A percentile compares a stretch with the other conserved stretches of the same genome.
Evolutionary conservation across 2,888 invertebrate genomes (phyloP).

Genomic region (Labia minor): DNA sequence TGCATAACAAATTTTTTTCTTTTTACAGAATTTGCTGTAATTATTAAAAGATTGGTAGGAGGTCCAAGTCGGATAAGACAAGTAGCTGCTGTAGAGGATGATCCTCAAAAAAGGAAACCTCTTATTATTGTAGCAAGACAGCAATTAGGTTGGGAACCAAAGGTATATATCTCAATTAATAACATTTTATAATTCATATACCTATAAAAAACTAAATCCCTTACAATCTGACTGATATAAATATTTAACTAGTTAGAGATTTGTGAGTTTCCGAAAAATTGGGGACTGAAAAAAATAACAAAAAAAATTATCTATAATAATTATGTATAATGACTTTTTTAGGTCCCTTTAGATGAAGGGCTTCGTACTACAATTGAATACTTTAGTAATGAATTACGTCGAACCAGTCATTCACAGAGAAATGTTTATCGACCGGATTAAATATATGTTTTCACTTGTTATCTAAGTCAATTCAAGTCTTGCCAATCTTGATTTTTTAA

Average conservation of each 20-base stretch:
- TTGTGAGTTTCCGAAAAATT: too few species aligned
- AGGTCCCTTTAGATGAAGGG: constrained; percentile 73
- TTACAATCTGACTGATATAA: not conserved
- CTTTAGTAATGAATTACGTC: constrained; percentile 76
- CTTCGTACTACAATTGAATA: constrained; percentile 86
- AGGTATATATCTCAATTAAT: constrained; percentile 51
- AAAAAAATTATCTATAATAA: too few species aligned
- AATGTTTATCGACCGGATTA: constrained; percentile 32
- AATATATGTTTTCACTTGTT: not conserved
- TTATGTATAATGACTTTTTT: too few species aligned
- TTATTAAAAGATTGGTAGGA: constrained; percentile 75
- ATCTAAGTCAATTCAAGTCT: constrained; percentile 9
- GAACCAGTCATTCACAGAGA: constrained; percentile 46
- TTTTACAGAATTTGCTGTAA: constrained; percentile 67
- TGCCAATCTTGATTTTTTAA: too few species aligned
- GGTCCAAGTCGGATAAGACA: constrained; percentile 75
- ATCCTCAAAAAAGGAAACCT: constrained; percentile 88
- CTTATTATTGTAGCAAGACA: constrained; percentile 82
- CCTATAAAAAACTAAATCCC: not conserved
- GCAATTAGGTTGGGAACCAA: constrained; percentile 84
- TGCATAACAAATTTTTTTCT: constrained; percentile 20
- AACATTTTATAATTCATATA: not conserved
- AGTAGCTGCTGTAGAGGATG: constrained; percentile 83
- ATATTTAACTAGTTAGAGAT: too few species aligned
- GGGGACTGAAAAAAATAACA: too few species aligned